phyloP scores from a whole-genome alignment of 2,113 vertebrate genomes.

The Heterocephalus glaber region DNA sequence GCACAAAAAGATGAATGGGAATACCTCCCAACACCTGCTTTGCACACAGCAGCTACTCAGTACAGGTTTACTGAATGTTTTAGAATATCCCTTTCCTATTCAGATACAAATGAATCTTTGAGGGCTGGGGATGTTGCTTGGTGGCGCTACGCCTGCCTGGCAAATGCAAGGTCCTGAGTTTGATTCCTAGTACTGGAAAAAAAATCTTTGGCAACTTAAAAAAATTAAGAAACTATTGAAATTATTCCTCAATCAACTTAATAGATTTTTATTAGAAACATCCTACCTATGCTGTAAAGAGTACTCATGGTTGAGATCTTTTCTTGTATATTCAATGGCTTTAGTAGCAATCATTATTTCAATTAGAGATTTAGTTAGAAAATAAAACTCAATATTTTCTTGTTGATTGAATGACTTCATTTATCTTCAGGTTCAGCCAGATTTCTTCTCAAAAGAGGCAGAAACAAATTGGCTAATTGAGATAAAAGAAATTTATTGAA shows the following conservation, averaged over 20 bases:
- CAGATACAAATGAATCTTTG: conserved; percentile 13
- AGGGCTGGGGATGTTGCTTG: no score
- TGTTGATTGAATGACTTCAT: conserved; percentile 30
- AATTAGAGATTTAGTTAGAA: conserved; percentile 5
- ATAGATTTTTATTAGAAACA: background rate
- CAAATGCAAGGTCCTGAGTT: no score
- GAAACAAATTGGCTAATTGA: conserved; percentile 8
- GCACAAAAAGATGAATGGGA: background rate
- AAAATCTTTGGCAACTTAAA: background rate
- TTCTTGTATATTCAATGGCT: background rate
- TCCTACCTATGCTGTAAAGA: background rate
- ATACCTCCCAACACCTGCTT: background rate
- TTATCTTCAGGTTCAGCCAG: conserved; percentile 20
- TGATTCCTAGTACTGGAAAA: no score
- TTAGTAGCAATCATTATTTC: background rate
- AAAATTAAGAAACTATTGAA: background rate
- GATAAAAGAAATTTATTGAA: conserved; percentile 13
- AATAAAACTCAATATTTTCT: conserved; percentile 41
- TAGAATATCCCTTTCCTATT: background rate
- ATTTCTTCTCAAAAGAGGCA: conserved; percentile 34
- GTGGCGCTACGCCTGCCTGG: no score
- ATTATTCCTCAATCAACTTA: background rate
- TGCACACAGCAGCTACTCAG: background rate
- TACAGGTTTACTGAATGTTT: background rate
- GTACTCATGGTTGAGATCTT: conserved; percentile 2